Conservation (phyloP, 2,113 vertebrate species). For the Megaleporinus macrocephalus region DNA sequence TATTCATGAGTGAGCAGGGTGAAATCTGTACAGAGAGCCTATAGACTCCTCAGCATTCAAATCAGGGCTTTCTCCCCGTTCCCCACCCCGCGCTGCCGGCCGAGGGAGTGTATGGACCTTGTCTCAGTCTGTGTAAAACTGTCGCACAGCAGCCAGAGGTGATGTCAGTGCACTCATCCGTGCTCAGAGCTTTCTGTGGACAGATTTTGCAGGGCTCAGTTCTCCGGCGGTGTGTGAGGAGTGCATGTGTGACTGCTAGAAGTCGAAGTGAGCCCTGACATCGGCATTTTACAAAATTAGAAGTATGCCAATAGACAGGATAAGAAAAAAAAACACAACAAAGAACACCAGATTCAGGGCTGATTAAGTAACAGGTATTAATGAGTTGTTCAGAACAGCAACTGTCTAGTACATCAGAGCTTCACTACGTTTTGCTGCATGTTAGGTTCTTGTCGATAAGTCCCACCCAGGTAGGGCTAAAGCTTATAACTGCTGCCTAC, state of each 20-base stretch:
- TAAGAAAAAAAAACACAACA: not conserved
- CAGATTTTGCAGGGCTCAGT: not conserved
- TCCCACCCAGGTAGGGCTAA: too few relatives aligned
- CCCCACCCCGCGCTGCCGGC: not conserved
- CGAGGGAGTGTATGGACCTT: not conserved
- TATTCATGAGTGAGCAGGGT: slow-evolving; percentile 44
- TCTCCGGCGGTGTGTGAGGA: not conserved
- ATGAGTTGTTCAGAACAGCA: too few relatives aligned
- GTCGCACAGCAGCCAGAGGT: not conserved
- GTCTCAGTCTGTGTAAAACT: slow-evolving; percentile 1
- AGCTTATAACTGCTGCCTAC: too few relatives aligned
- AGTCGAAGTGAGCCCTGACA: not conserved
- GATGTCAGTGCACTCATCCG: not conserved
- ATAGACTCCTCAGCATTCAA: slow-evolving; percentile 45
- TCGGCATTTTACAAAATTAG: not conserved
- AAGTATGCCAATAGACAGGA: not conserved
- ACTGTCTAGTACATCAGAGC: too few relatives aligned
- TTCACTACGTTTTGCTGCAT: too few relatives aligned
- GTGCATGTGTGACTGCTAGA: not conserved
- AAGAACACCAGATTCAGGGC: not conserved
- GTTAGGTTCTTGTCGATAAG: too few relatives aligned
- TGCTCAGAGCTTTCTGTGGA: not conserved
- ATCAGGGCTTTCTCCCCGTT: slow-evolving; percentile 23
- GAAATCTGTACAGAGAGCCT: slow-evolving; percentile 38
- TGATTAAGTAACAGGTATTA: not conserved